Evolutionary conservation across 2,888 invertebrate genomes (phyloP).

Genomic region (Helobdella robusta): DNA sequence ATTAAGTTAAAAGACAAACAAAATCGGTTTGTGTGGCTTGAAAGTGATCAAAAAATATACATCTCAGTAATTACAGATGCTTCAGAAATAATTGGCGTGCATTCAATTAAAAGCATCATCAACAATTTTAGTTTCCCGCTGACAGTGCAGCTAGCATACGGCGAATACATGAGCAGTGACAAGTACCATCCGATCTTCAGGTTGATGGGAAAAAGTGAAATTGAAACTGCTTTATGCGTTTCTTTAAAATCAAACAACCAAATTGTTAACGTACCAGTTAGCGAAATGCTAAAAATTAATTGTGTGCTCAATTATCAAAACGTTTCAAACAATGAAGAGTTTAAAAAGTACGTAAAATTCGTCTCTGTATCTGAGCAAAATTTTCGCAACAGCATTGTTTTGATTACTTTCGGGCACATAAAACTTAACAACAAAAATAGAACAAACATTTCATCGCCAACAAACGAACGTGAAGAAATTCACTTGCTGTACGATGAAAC

Average conservation of each 20-base stretch:
- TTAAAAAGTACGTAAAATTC: conserved; percentile 20
- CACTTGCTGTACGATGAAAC: conserved; percentile 70
- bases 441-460: not conserved
- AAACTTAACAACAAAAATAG: not conserved
- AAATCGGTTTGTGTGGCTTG: conserved; percentile 71
- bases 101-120: conserved; percentile 75
- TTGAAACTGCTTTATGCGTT: conserved; percentile 45
- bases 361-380: not conserved
- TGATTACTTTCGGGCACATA: not conserved
- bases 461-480: conserved; percentile 56
- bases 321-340: conserved; percentile 38
- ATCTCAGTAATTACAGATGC: conserved; percentile 85
- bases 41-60: conserved; percentile 76
- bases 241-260: conserved; percentile 46
- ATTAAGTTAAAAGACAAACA: conserved; percentile 56
- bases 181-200: conserved; percentile 44
- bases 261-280: conserved; percentile 71
- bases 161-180: conserved; percentile 44
- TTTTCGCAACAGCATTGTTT: not conserved
- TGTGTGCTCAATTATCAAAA: conserved; percentile 53
- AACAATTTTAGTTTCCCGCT: conserved; percentile 75
- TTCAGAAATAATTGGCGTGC: conserved; percentile 87
- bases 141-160: conserved; percentile 81
- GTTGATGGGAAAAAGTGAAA: conserved; percentile 43
- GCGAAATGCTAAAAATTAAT: conserved; percentile 69